These are phyloP conservation scores for Zaprionus bogoriensis DNA, from an alignment of 2,888 invertebrate species.

Conservation along the genomic window DNA sequence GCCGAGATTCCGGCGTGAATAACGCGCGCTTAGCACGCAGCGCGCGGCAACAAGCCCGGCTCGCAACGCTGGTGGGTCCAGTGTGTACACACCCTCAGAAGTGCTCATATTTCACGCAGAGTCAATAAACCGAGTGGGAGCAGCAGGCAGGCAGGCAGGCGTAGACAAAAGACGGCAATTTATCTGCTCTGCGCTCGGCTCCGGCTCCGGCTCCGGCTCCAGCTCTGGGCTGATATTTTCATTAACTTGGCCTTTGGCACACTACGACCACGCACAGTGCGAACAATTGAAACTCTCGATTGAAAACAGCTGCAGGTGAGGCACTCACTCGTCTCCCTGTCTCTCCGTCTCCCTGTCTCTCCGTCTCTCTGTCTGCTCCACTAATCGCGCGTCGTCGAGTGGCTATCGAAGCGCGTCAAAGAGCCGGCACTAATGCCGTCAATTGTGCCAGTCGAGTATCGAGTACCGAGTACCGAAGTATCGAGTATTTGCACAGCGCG, in stretches of 20 bases:
- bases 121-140: slow-evolving; percentile 68
- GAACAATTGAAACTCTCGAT: slow-evolving; percentile 39
- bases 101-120: slow-evolving; percentile 77
- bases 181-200: slow-evolving; percentile 67
- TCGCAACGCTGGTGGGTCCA: too few relatives aligned
- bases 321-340: slow-evolving; percentile 2
- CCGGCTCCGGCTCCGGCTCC: too few relatives aligned
- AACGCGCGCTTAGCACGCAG: slow-evolving; percentile 75
- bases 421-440: slow-evolving; percentile 57
- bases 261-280: slow-evolving; percentile 61
- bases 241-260: slow-evolving; percentile 76
- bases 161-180: slow-evolving; percentile 27
- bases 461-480: slow-evolving; percentile 33
- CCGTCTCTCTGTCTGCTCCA: slow-evolving; percentile 20
- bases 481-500: slow-evolving; percentile 70
- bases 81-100: slow-evolving; percentile 68
- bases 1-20: slow-evolving; percentile 44
- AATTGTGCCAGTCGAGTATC: slow-evolving; percentile 42
- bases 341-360: not conserved
- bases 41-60: slow-evolving; percentile 34
- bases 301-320: slow-evolving; percentile 59
- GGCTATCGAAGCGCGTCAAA: slow-evolving; percentile 69
- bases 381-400: slow-evolving; percentile 65
- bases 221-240: slow-evolving; percentile 78
- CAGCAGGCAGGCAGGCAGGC: slow-evolving; percentile 28